These are phyloP conservation scores for Folsomia candida DNA, from an alignment of 2,888 invertebrate genomes.

Conservation along the genomic window DNA sequence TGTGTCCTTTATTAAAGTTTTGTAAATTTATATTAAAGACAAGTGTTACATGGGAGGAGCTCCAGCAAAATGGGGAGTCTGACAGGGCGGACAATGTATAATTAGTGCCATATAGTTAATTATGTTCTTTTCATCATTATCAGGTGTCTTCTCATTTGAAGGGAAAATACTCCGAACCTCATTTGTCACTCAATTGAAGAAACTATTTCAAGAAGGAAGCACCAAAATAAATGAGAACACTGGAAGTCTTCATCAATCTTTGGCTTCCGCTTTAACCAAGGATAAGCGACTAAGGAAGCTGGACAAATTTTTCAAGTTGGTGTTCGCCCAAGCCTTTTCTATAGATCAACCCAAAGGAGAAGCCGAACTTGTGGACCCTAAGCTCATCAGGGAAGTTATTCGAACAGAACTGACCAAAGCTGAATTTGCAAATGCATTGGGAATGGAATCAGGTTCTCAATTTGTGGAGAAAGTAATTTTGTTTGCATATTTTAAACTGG, in stretches of 20 bases:
- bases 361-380: slow-evolving; percentile 54
- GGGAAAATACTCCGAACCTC: slow-evolving; percentile 54
- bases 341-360: slow-evolving; percentile 56
- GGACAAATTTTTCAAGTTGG: slow-evolving; percentile 60
- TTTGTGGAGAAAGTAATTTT: slow-evolving; percentile 58
- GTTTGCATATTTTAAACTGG: not conserved
- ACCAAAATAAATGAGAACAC: slow-evolving; percentile 26
- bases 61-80: no score
- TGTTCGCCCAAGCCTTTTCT: slow-evolving; percentile 58
- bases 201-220: slow-evolving; percentile 29
- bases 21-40: no score
- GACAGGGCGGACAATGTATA: no score
- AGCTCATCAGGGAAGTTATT: slow-evolving; percentile 57
- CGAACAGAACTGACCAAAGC: slow-evolving; percentile 59
- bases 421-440: slow-evolving; percentile 64
- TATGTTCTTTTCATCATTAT: no score
- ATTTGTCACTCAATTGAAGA: slow-evolving; percentile 55
- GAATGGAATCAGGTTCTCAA: slow-evolving; percentile 59
- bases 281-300: slow-evolving; percentile 57
- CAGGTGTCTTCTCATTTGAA: slow-evolving; percentile 50
- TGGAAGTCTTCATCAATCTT: slow-evolving; percentile 39
- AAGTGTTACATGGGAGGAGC: no score
- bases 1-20: no score
- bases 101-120: no score
- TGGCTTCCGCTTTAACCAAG: slow-evolving; percentile 57